Conservation (phyloP, 2,888 invertebrate species). For the Bembecia ichneumoniformis region DNA sequence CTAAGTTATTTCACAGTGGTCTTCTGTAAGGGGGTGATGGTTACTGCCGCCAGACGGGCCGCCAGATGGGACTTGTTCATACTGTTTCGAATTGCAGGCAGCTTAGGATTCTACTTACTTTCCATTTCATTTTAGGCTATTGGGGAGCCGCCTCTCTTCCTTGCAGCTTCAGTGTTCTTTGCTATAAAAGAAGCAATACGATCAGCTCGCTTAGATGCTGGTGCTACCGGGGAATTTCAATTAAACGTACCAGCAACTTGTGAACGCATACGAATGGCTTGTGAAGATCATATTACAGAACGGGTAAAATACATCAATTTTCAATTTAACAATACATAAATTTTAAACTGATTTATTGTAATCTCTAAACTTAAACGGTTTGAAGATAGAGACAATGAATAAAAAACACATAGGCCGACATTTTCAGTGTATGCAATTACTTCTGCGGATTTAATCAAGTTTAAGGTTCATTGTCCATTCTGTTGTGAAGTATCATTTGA, state of each 20-base stretch:
- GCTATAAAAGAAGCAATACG: slow-evolving; percentile 90
- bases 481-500: no score
- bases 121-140: slow-evolving; percentile 77
- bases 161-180: slow-evolving; percentile 87
- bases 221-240: slow-evolving; percentile 70
- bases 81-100: no score
- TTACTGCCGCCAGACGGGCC: no score
- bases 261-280: slow-evolving; percentile 90
- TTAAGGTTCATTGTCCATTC: no score
- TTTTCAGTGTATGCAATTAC: no score
- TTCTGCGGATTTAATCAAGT: no score
- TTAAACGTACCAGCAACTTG: slow-evolving; percentile 90
- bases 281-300: slow-evolving; percentile 83
- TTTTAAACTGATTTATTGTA: neutral
- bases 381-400: neutral
- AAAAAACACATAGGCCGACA: no score
- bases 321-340: neutral
- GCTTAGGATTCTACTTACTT: no score
- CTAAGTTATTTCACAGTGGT: no score
- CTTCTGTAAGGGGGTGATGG: no score
- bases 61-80: no score
- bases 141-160: slow-evolving; percentile 94
- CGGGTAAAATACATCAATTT: slow-evolving; percentile 65
- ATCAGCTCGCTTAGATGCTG: slow-evolving; percentile 80
- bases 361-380: neutral